Evolutionary conservation across 2,888 invertebrate genomes (phyloP), one percentile per base, ranked within the genome.

Genomic region (Pardosa pseudoannulata): DNA sequence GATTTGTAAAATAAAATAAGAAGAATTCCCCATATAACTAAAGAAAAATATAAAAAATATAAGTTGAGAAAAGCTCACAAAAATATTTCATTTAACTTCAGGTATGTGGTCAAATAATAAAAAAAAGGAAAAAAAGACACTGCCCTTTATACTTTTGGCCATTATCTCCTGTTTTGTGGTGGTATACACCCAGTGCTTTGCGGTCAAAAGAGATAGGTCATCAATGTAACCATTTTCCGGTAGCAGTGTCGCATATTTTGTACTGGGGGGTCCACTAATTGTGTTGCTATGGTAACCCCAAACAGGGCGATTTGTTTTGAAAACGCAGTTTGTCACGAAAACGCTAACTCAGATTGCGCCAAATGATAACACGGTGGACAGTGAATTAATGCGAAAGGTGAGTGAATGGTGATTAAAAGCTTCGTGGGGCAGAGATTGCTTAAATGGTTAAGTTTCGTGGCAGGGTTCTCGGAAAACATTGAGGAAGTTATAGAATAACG

Each of bases 271-370:
- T 29, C 36, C 11, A 29, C 65, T 83, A 72, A 83, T 83, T 83
- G 78, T 65, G 83, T 85, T 85, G 19, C 83, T 41, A 72, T 73
- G 73, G 72, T 19, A 39, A 85, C 78, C 36, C 67, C 73, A 85
- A 85, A 85, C 83, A 85, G 78, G 78, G 67, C 83, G 83, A 73
- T 85, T 85, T 85, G 83, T 85, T 78, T 29, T 73, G 73, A 41
- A 28, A 41, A 11, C 65, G 28, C 29, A 70, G 46, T 32, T 72
- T 78, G 83, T 85, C 83, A 85, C 83, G 83, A 72, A 82, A 39
- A 56, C 23, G 65, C 31, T n/a, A 32, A 31, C 46, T 50, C 46
- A 65, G 83, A 85, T 78, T 78, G 83, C 72, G 39, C 19, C 19
- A 56, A 19, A 56, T 23, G 56, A 56, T 56, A 56, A 23, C 56